Base-by-base conservation (phyloP, 2,888 invertebrate genomes). In the Nomada fabriciana region DNA sequence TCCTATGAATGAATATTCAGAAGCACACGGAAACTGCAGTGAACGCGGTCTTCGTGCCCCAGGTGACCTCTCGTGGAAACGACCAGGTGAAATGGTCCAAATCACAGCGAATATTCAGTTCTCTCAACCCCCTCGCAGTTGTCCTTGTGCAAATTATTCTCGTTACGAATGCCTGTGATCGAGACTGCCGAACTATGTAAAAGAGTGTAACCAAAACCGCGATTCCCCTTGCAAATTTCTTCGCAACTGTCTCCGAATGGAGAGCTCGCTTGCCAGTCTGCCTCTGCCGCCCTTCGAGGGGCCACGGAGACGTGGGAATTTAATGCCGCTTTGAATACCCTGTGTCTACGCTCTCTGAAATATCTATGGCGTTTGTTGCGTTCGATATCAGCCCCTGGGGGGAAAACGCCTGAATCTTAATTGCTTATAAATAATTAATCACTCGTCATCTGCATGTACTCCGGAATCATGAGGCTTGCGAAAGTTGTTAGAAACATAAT, bases 1-100 rank as follows among this genome's bases (percentile, higher is more conserved):
- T 89, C 83, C 57, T 78, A 68, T 60, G 84, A 87, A 90, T 90
- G 90, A 90, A 90, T 90, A 90, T 90, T 89, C 90, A 90, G 84
- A 83, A 72, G 83, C 74, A 57, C 71, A 63, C 57, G 85, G 77
- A 85, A 86, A 88, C 84, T 83, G 76, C 50, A 69, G 79, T 53
- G 81, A 74, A 70, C 67, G 77, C 57, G 86, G 73, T 83, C 77
- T 76, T 75, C 71, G 76, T 84, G 82, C 83, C 85, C 82, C 89
- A 81, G 79, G 84, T 89, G 89, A 90, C 89, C 90, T 87, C 86
- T 89, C 88, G 84, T 85, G 83, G 87, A 88, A 90, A 89, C 90
- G 89, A 87, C 77, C 88, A 87, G 85, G 86, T 88, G 87, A 88
- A 90, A 90, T 90, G 89, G 89, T 89, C 88, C 89, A 90, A 90